These are phyloP conservation scores for Amphimedon queenslandica DNA, from an alignment of 37 sponge, comb jelly and placozoan genomes.

Conservation along the genomic window DNA sequence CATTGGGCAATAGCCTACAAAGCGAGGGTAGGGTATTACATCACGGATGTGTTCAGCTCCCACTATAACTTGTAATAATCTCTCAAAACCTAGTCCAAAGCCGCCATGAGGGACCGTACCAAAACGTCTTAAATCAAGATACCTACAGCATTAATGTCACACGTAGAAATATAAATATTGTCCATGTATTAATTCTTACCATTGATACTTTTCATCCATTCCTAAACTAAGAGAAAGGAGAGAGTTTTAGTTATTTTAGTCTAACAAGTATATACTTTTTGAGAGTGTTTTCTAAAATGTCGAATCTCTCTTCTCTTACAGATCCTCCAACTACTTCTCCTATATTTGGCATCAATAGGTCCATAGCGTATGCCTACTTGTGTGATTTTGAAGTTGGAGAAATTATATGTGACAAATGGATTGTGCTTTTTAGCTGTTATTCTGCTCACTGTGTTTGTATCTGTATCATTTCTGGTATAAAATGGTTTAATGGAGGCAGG, in stretches of 20 bases:
- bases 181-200: background rate
- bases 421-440: too few relatives aligned
- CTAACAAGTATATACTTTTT: background rate
- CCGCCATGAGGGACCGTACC: slow-evolving; percentile 91
- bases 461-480: slow-evolving; percentile 48
- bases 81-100: slow-evolving; percentile 93
- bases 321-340: slow-evolving; percentile 64
- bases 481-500: slow-evolving; percentile 80
- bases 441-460: too few relatives aligned
- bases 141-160: slow-evolving; percentile 47
- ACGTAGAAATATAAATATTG: background rate
- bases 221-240: background rate
- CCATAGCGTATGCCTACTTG: slow-evolving; percentile 13
- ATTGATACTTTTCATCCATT: background rate
- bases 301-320: slow-evolving; percentile 45
- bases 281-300: background rate
- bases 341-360: slow-evolving; percentile 47
- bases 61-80: slow-evolving; percentile 67
- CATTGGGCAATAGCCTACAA: slow-evolving; percentile 66
- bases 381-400: too few relatives aligned
- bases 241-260: background rate
- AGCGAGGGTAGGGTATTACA: slow-evolving; percentile 85
- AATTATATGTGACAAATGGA: too few relatives aligned
- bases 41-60: slow-evolving; percentile 80
- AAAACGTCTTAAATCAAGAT: slow-evolving; percentile 79